These are phyloP conservation scores for Cheilosia scutellata DNA, from an alignment of 2,888 invertebrate species.

Conservation along the genomic window DNA sequence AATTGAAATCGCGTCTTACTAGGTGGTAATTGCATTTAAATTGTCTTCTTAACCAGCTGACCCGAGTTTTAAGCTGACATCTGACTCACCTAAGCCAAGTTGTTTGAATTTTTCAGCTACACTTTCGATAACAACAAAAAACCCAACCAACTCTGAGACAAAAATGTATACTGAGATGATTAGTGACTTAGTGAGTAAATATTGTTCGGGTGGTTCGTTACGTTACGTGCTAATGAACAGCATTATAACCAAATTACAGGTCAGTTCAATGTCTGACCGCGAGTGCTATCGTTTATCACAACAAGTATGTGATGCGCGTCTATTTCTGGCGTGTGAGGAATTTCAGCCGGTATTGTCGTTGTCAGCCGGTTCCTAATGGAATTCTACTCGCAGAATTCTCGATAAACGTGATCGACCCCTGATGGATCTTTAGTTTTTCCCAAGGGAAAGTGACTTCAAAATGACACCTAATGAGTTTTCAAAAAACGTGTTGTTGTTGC, in stretches of 20 bases:
- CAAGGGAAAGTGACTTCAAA: slow-evolving; percentile 4
- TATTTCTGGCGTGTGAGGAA: not conserved
- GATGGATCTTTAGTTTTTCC: not conserved
- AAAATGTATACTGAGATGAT: not conserved
- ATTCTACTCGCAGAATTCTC: not conserved
- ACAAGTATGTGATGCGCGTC: not conserved
- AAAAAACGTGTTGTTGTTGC: not conserved
- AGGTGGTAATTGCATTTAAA: too few relatives aligned
- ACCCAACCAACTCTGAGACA: too few relatives aligned
- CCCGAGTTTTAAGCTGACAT: too few relatives aligned
- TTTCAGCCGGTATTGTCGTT: not conserved
- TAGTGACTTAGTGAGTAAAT: not conserved
- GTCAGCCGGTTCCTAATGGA: slow-evolving; percentile 2
- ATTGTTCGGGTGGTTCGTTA: not conserved
- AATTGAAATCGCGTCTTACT: too few relatives aligned
- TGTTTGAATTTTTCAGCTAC: too few relatives aligned
- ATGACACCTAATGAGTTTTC: slow-evolving; percentile 9
- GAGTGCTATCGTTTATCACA: not conserved
- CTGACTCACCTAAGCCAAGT: too few relatives aligned
- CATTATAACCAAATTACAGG: slow-evolving; percentile 18
- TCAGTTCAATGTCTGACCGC: slow-evolving; percentile 7
- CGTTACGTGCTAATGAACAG: slow-evolving; percentile 20
- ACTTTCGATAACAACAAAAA: too few relatives aligned
- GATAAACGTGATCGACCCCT: not conserved
- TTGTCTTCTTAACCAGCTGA: too few relatives aligned